Percentiles rank a stretch among this genome's conserved stretches.
These are phyloP conservation scores for Brachionus rotundiformis DNA, from an alignment of 1,140 invertebrate genomes.

Conservation along the genomic window DNA sequence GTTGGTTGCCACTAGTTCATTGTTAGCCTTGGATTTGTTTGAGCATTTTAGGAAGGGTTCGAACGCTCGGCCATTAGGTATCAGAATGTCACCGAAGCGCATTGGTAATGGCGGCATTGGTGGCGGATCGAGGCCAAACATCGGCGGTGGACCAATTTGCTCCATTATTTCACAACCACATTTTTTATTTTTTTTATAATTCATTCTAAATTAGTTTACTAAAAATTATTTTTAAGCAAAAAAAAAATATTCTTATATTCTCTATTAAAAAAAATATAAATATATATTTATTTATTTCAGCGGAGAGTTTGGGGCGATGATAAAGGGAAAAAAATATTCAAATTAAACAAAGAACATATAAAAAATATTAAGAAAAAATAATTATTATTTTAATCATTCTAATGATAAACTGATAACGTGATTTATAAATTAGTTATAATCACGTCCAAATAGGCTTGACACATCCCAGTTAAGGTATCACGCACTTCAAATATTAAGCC, in stretches of 20 bases:
- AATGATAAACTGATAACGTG: conserved; percentile 31
- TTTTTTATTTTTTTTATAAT: conserved; percentile 18
- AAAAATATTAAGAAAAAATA: not conserved
- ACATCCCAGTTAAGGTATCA: not conserved
- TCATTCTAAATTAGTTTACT: conserved; percentile 44
- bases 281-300: no score
- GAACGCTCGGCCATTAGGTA: not conserved
- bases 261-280: no score
- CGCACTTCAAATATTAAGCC: conserved; percentile 13
- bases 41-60: conserved; percentile 24
- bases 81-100: not conserved
- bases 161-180: not conserved
- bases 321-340: no score
- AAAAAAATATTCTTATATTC: no score
- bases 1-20: not conserved
- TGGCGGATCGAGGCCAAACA: not conserved
- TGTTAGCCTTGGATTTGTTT: not conserved
- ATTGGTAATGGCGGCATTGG: conserved; percentile 36
- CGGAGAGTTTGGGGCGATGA: no score
- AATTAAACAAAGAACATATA: no score
- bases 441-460: not conserved
- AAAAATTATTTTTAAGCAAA: no score
- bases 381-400: not conserved
- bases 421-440: conserved; percentile 1
- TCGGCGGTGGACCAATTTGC: not conserved